These are phyloP conservation scores for Acronicta leporina DNA, from an alignment of 2,888 invertebrate genomes.

Conservation along the genomic window DNA sequence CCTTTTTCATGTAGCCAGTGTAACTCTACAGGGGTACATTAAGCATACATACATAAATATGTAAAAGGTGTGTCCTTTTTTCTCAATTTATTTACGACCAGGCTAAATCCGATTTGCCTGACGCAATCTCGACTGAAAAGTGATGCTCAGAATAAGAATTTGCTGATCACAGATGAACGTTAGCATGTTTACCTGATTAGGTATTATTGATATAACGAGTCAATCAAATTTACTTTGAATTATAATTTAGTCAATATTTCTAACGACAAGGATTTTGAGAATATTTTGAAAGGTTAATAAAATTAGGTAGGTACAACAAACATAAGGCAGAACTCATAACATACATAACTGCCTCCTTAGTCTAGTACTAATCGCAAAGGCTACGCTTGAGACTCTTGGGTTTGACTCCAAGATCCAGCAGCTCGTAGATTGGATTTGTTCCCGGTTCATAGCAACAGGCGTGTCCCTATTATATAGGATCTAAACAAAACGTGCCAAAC, in stretches of 20 bases:
- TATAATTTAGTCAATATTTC: neutral
- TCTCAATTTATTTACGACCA: conserved; percentile 29
- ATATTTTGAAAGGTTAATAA: neutral
- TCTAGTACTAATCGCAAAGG: too few species aligned
- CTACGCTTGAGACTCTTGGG: too few species aligned
- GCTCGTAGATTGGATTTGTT: too few species aligned
- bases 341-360: too few species aligned
- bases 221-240: conserved; percentile 10
- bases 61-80: conserved; percentile 19
- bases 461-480: too few species aligned
- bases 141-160: conserved; percentile 7
- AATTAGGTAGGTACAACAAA: too few species aligned
- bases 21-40: neutral
- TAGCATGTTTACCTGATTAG: conserved; percentile 24
- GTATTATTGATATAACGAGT: conserved; percentile 17
- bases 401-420: too few species aligned
- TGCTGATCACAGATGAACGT: conserved; percentile 3
- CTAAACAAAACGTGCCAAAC: too few species aligned
- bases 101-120: conserved; percentile 35
- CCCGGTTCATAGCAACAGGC: too few species aligned
- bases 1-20: neutral
- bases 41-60: conserved; percentile 12
- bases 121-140: conserved; percentile 26
- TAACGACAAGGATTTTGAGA: neutral
- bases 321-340: too few species aligned